A percentile compares a stretch with the other conserved stretches of the same genome.
These are phyloP conservation scores for Grapholita molesta DNA, from an alignment of 1,140 invertebrate species.

Conservation along the genomic window DNA sequence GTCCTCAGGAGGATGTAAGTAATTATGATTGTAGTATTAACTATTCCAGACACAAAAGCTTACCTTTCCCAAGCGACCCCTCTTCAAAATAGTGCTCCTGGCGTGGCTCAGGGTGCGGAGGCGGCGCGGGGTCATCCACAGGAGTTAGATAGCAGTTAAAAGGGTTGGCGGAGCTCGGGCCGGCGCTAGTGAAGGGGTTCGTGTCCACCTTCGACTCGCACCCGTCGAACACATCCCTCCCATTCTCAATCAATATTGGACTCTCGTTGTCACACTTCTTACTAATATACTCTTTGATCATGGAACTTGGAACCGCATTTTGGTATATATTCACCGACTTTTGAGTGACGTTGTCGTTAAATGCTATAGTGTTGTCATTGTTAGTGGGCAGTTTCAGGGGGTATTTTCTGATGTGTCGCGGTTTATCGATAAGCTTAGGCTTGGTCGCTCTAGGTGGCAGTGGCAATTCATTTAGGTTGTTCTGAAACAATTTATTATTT, in stretches of 20 bases:
- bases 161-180: conserved; percentile 33
- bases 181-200: conserved; percentile 40
- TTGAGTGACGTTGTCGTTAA: not conserved
- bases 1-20: too few relatives aligned
- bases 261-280: not conserved
- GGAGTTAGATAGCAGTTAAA: conserved; percentile 31
- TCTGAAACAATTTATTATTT: conserved; percentile 30
- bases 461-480: conserved; percentile 41
- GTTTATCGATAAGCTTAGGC: conserved; percentile 59
- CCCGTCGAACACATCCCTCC: conserved; percentile 42
- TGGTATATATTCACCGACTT: conserved; percentile 46
- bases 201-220: conserved; percentile 31
- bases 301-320: conserved; percentile 31
- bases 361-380: not conserved
- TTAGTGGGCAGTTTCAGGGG: conserved; percentile 45
- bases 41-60: not conserved
- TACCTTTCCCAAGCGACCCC: conserved; percentile 32
- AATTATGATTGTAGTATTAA: not conserved
- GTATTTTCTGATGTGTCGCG: conserved; percentile 60
- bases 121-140: not conserved
- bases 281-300: conserved; percentile 8
- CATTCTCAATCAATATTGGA: conserved; percentile 5
- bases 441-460: conserved; percentile 55
- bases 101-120: conserved; percentile 7
- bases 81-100: conserved; percentile 21